Evolutionary conservation across 2,113 vertebrate genomes (phyloP).

Genomic region (Spermophilus dauricus): DNA sequence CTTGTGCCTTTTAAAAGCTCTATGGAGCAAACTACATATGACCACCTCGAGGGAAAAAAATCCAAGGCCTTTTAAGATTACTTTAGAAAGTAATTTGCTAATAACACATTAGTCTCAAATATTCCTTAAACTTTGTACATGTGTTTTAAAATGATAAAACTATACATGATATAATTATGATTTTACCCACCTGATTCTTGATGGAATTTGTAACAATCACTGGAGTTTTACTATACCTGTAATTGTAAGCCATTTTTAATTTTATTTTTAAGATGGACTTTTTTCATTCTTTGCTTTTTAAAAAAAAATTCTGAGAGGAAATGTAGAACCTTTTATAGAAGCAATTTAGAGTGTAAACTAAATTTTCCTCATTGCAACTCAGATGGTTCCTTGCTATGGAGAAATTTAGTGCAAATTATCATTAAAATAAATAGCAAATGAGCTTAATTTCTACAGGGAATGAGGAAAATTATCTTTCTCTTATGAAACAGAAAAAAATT

Average conservation of each 20-base stretch:
- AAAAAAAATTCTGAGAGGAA: constrained; percentile 46
- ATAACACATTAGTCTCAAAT: background rate
- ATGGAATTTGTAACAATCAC: background rate
- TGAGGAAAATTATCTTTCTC: background rate
- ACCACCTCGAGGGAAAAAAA: background rate
- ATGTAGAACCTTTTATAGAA: background rate
- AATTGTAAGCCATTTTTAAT: background rate
- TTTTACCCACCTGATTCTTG: background rate
- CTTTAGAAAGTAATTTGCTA: constrained; percentile 29
- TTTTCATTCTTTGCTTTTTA: constrained; percentile 32
- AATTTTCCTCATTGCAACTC: constrained; percentile 22
- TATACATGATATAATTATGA: background rate
- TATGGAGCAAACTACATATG: background rate
- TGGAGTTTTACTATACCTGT: background rate
- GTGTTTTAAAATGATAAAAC: constrained; percentile 35
- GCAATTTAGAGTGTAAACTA: background rate
- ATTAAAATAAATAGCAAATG: background rate
- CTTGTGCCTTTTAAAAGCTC: background rate
- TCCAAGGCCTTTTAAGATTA: background rate
- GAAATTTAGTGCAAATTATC: constrained; percentile 40
- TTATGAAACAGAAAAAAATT: background rate
- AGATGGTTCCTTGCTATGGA: background rate
- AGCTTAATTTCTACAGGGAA: background rate
- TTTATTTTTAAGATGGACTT: background rate
- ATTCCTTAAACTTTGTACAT: background rate